Percentiles rank a stretch among this genome's conserved stretches.
phyloP scores from a whole-genome alignment of 2,888 invertebrate species.

The Caenorhabditis sp. region DNA sequence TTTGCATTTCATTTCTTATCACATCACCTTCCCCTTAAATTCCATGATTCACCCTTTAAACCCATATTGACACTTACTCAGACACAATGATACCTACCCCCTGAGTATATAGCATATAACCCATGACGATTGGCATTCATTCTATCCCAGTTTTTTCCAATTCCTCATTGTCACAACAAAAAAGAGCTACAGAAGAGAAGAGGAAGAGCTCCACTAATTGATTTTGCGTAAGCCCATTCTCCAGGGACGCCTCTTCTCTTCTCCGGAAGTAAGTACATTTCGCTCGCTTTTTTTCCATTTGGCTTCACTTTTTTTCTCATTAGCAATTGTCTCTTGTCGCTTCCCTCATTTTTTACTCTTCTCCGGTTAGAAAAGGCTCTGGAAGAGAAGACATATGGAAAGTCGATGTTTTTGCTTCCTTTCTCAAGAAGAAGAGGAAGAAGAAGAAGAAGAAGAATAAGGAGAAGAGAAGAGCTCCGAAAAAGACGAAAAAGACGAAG shows the following conservation, averaged over 20 bases:
- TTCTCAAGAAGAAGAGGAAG: constrained; percentile 10
- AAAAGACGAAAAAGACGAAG: constrained; percentile 8
- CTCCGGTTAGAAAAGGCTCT: neutral
- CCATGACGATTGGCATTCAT: too few relatives aligned
- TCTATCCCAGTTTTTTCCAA: too few relatives aligned
- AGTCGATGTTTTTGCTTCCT: constrained; percentile 16
- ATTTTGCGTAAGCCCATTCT: constrained; percentile 18
- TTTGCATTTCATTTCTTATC: too few relatives aligned
- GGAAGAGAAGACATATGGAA: too few relatives aligned
- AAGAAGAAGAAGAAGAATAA: neutral
- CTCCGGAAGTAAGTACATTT: constrained; percentile 24
- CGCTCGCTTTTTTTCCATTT: constrained; percentile 10
- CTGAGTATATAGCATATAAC: neutral
- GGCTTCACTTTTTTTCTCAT: constrained; percentile 18
- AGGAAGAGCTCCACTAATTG: constrained; percentile 27
- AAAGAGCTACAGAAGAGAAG: constrained; percentile 17
- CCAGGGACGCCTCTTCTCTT: constrained; percentile 19
- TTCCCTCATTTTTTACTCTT: neutral
- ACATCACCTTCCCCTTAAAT: too few relatives aligned
- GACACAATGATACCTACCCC: too few relatives aligned
- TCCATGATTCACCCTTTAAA: too few relatives aligned
- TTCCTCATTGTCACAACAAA: too few relatives aligned
- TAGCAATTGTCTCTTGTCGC: constrained; percentile 3
- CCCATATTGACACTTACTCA: too few relatives aligned
- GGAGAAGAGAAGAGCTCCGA: constrained; percentile 10